Conservation (phyloP, 2,113 vertebrate genomes). For the pig (Sus scrofa) region DNA sequence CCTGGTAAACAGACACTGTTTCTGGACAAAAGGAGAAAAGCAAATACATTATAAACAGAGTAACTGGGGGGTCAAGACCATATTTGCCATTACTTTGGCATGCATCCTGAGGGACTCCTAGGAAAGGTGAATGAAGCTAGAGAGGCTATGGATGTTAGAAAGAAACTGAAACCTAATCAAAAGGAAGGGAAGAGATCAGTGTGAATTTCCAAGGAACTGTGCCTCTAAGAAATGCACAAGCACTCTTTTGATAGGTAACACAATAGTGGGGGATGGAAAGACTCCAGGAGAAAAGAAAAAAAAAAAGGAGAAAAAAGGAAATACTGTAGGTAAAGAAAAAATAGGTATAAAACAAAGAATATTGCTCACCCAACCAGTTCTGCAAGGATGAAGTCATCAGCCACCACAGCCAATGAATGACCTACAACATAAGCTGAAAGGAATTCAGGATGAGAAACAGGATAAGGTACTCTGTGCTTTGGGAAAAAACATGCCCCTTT, state of each 20-base stretch:
- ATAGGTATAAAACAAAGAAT: not conserved
- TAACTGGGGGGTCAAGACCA: not conserved
- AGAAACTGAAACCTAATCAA: not conserved
- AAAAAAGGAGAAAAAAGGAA: not conserved
- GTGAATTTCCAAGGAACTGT: not conserved
- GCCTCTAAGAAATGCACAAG: not conserved
- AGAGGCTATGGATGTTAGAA: not conserved
- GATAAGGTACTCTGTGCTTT: not conserved
- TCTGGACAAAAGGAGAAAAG: not conserved
- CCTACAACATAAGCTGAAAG: not conserved
- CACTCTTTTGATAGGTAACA: not conserved
- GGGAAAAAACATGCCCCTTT: not conserved
- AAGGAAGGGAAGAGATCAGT: not conserved
- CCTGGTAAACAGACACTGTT: not conserved
- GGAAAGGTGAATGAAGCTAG: not conserved
- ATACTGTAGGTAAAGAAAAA: not conserved
- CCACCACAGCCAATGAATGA: rapidly evolving
- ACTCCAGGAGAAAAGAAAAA: not conserved
- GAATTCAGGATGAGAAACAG: not conserved
- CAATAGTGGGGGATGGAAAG: not conserved
- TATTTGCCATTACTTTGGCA: not conserved
- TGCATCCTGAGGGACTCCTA: not conserved
- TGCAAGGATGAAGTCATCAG: not conserved
- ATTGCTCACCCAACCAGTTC: not conserved
- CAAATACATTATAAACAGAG: not conserved